These are phyloP conservation scores for Watersipora subatra DNA, from an alignment of 1,140 invertebrate species.

Conservation along the genomic window DNA sequence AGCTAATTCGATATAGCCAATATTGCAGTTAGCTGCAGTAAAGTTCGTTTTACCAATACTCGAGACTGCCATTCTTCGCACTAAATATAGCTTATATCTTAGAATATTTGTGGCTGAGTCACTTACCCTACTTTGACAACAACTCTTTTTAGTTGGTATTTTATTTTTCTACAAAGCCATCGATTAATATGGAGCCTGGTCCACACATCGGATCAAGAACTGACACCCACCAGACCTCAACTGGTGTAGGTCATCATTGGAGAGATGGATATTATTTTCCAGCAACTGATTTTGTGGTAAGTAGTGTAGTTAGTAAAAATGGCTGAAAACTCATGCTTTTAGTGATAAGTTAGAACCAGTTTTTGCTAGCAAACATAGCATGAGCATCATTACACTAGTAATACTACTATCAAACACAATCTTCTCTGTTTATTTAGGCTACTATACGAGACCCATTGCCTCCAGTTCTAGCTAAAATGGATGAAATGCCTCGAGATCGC, in stretches of 20 bases:
- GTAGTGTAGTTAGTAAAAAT: background rate
- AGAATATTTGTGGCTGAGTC: no score
- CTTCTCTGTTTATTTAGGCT: slow-evolving; percentile 18
- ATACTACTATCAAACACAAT: no score
- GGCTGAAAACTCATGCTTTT: background rate
- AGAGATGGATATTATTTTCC: slow-evolving; percentile 39
- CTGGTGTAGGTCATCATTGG: slow-evolving; percentile 37
- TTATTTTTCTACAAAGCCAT: no score
- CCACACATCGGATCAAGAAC: background rate
- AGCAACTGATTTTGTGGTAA: slow-evolving; percentile 35
- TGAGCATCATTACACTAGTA: no score
- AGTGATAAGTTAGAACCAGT: background rate
- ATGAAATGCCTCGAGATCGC: slow-evolving; percentile 29
- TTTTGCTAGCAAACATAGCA: background rate
- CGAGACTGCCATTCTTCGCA: no score
- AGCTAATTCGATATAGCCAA: no score
- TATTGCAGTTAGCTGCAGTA: no score
- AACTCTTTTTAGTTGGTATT: no score
- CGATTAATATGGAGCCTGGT: background rate
- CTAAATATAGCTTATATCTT: no score
- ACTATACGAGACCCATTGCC: slow-evolving; percentile 31
- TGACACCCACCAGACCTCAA: slow-evolving; percentile 25
- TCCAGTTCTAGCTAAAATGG: slow-evolving; percentile 25
- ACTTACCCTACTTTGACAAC: no score
- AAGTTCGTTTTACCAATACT: no score